Conservation (phyloP, 2,113 vertebrate species). For the Sylvia atricapilla region DNA sequence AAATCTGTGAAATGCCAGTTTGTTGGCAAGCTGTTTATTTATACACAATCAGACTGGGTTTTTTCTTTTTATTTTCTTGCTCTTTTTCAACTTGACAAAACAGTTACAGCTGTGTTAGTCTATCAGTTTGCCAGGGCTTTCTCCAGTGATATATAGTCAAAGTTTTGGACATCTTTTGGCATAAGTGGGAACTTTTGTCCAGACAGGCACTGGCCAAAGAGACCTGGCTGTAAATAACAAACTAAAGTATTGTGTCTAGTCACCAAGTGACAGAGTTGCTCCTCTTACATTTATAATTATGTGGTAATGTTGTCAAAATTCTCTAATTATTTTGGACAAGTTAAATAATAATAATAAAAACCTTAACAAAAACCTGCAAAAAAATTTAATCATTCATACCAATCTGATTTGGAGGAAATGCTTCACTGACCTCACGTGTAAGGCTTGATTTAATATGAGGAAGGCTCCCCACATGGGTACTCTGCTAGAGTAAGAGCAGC, state of each 20-base stretch:
- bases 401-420: neutral
- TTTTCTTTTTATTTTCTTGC: neutral
- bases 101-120: neutral
- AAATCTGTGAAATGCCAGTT: neutral
- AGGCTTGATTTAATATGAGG: neutral
- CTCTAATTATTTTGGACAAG: neutral
- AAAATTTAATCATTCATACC: neutral
- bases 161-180: neutral
- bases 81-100: neutral
- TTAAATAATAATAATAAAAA: neutral
- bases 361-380: neutral
- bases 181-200: neutral
- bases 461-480: neutral
- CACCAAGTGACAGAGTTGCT: neutral
- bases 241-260: neutral
- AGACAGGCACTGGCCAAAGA: neutral
- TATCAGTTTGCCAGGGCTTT: neutral
- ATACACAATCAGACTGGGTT: neutral
- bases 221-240: neutral
- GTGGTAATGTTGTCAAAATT: neutral
- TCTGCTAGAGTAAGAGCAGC: neutral
- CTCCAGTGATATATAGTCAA: neutral
- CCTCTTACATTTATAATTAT: neutral
- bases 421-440: neutral
- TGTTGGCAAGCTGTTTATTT: neutral